phyloP scores from a whole-genome alignment of 1,140 invertebrate species.

The Arion vulgaris region DNA sequence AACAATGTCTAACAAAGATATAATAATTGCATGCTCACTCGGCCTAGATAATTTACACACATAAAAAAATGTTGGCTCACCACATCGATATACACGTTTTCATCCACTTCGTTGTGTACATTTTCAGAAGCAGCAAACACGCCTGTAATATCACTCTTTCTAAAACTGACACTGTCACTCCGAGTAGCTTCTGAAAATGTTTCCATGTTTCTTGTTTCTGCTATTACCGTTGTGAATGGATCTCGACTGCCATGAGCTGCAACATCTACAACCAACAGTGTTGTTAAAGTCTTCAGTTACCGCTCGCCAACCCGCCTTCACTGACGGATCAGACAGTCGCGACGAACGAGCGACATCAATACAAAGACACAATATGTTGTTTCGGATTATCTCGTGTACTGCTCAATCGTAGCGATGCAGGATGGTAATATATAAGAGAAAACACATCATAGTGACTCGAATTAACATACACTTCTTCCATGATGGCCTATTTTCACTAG shows the following conservation, averaged over 20 bases:
- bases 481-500: slow-evolving; percentile 25
- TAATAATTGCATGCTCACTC: no score
- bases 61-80: slow-evolving; percentile 1
- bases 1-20: no score
- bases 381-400: slow-evolving; percentile 26
- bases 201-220: slow-evolving; percentile 15
- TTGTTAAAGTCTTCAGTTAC: neutral
- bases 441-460: neutral
- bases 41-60: no score
- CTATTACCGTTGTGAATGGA: neutral
- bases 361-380: slow-evolving; percentile 24
- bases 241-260: neutral
- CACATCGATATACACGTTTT: neutral
- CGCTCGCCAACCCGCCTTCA: slow-evolving; percentile 18
- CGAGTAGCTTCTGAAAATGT: neutral
- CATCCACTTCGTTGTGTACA: neutral
- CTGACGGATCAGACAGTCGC: slow-evolving; percentile 10
- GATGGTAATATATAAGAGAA: neutral
- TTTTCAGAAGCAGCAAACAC: neutral
- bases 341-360: neutral
- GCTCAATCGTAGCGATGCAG: neutral
- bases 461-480: slow-evolving; percentile 13
- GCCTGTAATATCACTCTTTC: neutral
- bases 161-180: neutral
- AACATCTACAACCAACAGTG: neutral